Percentiles rank a stretch among this genome's conserved stretches.
Evolutionary conservation across 2,113 vertebrate genomes (phyloP).

Genomic region (Nematolebias whitei): DNA sequence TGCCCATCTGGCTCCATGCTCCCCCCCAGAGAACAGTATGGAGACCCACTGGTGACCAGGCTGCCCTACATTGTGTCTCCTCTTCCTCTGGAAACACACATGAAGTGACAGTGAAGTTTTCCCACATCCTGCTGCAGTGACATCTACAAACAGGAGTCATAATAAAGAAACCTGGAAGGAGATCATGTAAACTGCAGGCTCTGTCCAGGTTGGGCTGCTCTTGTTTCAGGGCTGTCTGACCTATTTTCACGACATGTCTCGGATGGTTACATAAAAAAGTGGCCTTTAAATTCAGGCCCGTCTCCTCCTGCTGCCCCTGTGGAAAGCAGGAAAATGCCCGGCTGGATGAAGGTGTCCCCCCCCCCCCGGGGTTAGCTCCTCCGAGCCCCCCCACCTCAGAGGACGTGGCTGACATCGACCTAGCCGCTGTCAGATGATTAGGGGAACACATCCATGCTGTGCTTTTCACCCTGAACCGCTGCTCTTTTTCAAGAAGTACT

Average conservation of each 20-base stretch:
- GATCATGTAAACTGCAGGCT: conserved; percentile 33
- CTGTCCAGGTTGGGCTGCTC: conserved; percentile 13
- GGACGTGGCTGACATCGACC: conserved; percentile 49
- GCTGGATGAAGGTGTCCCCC: conserved; percentile 50
- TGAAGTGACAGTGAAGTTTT: background rate
- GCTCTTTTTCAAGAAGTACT: conserved; percentile 57
- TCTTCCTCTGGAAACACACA: conserved; percentile 52
- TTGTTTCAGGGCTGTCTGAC: conserved; percentile 63
- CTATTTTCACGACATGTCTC: conserved; percentile 69
- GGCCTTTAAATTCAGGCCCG: conserved; percentile 70
- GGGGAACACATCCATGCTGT: conserved; percentile 28
- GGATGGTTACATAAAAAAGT: conserved; percentile 71
- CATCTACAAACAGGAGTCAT: background rate
- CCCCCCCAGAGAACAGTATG: conserved; percentile 70
- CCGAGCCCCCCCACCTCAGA: conserved; percentile 5
- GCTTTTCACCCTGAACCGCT: background rate
- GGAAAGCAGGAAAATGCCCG: conserved; percentile 45
- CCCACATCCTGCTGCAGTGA: background rate
- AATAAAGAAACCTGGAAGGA: background rate
- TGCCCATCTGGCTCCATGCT: conserved; percentile 74
- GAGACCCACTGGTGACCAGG: conserved; percentile 61
- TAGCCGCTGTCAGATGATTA: conserved; percentile 53
- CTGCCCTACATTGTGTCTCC: conserved; percentile 73
- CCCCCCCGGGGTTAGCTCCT: conserved; percentile 19
- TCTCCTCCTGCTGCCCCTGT: conserved; percentile 58